These are phyloP conservation scores for Eidolon dupreanum DNA, from an alignment of 2,797 vertebrate genomes.

Conservation along the genomic window DNA sequence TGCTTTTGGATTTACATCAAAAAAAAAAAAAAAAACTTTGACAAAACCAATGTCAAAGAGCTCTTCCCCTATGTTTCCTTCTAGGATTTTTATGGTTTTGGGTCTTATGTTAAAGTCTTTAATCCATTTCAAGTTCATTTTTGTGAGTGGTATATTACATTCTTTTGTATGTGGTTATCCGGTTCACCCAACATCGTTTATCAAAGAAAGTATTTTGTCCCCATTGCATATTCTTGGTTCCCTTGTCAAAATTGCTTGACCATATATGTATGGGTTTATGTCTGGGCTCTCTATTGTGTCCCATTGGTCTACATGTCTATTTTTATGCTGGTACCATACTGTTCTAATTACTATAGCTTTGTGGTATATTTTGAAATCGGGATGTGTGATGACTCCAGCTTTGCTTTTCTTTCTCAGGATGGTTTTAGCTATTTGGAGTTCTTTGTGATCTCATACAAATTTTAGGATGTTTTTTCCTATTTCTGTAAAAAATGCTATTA, in stretches of 20 bases:
- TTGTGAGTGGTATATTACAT: background rate
- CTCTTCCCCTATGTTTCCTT: background rate
- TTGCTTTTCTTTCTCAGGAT: background rate
- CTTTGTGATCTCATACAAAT: background rate
- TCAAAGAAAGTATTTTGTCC: background rate
- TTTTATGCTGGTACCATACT: background rate
- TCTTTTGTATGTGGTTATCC: background rate
- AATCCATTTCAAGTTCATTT: background rate
- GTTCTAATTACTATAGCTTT: background rate
- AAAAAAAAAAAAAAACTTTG: background rate
- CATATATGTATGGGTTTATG: background rate
- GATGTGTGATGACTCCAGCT: background rate
- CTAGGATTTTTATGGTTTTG: background rate
- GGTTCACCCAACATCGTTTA: background rate
- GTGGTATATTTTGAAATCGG: background rate
- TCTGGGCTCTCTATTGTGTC: background rate
- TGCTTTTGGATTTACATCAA: background rate
- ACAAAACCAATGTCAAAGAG: background rate
- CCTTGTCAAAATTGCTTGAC: background rate
- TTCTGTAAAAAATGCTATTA: background rate
- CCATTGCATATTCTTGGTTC: background rate
- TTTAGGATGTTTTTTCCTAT: background rate
- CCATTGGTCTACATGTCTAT: background rate
- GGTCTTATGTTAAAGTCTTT: background rate
- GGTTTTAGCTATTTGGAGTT: background rate